Percentiles rank a stretch among this genome's conserved stretches.
phyloP scores from a whole-genome alignment of 2,797 vertebrate genomes.

The Vespertilio murinus region DNA sequence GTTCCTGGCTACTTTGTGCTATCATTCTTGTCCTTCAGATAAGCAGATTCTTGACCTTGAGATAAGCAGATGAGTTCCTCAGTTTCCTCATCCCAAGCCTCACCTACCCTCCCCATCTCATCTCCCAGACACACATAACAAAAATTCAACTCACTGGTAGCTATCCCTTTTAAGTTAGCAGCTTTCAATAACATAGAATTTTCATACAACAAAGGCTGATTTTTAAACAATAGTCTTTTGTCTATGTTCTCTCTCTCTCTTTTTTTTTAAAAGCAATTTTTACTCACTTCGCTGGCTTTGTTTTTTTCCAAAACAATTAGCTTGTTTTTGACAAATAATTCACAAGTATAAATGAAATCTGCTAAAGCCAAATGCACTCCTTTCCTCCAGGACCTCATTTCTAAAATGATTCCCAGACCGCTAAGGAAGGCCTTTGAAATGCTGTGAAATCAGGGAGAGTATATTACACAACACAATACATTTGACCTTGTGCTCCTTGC shows the following conservation, averaged over 20 bases:
- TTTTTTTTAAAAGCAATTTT: neutral
- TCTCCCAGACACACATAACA: neutral
- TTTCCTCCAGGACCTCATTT: neutral
- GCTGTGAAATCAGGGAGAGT: neutral
- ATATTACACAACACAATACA: neutral
- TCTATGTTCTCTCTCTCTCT: neutral
- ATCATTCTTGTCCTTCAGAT: neutral
- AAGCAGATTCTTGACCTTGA: neutral
- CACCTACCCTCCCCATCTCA: neutral
- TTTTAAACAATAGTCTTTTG: slow-evolving; percentile 63
- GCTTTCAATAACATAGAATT: slow-evolving; percentile 17
- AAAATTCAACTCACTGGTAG: neutral
- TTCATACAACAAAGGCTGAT: slow-evolving; percentile 60
- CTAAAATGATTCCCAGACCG: slow-evolving; percentile 40
- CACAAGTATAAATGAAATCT: slow-evolving; percentile 42
- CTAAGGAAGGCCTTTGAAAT: slow-evolving; percentile 28
- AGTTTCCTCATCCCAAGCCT: neutral
- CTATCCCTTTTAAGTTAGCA: neutral
- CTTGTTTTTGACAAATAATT: slow-evolving; percentile 62
- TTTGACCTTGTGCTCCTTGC: neutral
- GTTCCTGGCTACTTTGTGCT: neutral
- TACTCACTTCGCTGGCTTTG: neutral
- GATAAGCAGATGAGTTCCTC: neutral
- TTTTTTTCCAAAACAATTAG: slow-evolving; percentile 10
- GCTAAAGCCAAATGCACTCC: neutral